Conservation (phyloP, 2,888 invertebrate genomes). For the Mesorhabditis belari region DNA sequence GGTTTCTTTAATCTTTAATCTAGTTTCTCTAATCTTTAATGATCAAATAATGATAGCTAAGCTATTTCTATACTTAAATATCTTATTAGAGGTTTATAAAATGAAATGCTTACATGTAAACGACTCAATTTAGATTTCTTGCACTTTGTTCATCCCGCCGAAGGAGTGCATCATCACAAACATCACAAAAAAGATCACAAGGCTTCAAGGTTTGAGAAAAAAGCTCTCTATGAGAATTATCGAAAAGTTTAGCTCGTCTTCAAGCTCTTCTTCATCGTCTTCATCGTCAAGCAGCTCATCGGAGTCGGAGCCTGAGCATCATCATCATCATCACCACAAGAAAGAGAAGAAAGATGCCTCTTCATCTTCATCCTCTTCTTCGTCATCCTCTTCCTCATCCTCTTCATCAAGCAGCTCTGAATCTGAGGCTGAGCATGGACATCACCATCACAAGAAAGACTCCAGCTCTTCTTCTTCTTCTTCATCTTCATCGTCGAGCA, state of each 20-base stretch:
- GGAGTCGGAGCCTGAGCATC: background rate
- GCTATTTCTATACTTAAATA: too few relatives aligned
- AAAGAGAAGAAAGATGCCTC: background rate
- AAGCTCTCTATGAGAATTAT: background rate
- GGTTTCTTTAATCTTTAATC: too few relatives aligned
- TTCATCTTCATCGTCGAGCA: background rate
- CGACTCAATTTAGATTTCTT: background rate
- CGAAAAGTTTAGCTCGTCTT: background rate
- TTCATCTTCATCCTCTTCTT: background rate
- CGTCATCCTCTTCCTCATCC: background rate
- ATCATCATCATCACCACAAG: background rate
- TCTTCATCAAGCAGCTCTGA: background rate
- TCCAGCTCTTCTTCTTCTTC: background rate
- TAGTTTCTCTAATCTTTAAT: too few relatives aligned
- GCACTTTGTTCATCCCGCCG: background rate
- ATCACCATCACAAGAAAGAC: background rate
- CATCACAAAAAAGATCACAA: background rate
- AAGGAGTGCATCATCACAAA: background rate
- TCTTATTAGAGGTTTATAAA: too few relatives aligned
- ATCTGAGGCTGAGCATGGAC: background rate
- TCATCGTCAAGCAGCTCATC: background rate
- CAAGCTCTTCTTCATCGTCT: background rate
- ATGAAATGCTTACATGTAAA: too few relatives aligned
- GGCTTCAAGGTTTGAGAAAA: background rate
- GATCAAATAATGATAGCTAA: too few relatives aligned